Conservation (phyloP, 2,113 vertebrate species). For the Rafetus swinhoei region DNA sequence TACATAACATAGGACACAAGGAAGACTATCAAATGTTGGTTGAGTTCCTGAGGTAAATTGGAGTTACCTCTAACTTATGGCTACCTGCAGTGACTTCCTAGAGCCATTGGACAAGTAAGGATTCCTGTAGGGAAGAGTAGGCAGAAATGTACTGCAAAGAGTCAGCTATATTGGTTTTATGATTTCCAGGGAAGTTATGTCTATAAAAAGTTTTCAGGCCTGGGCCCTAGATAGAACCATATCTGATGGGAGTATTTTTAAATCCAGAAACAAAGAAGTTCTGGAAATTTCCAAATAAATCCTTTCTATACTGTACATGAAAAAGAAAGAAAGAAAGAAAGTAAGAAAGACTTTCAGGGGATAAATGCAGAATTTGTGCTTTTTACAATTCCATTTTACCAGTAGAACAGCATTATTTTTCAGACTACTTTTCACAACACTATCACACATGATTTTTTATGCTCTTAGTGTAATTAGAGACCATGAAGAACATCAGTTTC, state of each 20-base stretch:
- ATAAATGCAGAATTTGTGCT: neutral
- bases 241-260: neutral
- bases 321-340: neutral
- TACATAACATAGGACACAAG: neutral
- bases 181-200: neutral
- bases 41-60: neutral
- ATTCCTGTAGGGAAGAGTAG: neutral
- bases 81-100: rapidly evolving
- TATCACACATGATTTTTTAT: neutral
- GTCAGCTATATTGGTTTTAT: neutral
- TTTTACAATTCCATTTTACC: neutral
- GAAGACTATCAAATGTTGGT: neutral
- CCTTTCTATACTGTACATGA: neutral
- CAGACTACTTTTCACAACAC: neutral
- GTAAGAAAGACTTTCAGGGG: neutral
- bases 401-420: neutral
- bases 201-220: neutral
- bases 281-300: neutral
- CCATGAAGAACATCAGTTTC: neutral
- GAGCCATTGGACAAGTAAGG: neutral
- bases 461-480: neutral
- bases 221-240: neutral
- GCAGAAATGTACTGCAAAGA: neutral
- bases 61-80: neutral
- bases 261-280: rapidly evolving